Base-by-base conservation (phyloP, 2,113 vertebrate genomes). In the Alectura lathami region DNA sequence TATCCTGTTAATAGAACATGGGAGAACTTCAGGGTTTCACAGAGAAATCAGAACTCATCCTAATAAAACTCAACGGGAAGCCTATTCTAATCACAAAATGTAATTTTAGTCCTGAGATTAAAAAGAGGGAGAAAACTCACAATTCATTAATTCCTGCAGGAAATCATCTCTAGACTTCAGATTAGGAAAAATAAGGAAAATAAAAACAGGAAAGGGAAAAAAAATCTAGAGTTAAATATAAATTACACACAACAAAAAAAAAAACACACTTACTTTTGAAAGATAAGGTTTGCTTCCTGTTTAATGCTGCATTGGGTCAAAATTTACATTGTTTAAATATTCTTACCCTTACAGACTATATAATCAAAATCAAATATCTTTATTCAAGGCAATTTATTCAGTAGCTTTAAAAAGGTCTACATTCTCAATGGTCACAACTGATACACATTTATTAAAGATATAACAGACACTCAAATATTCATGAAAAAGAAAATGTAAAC, bases 41-140 rank as follows among this genome's bases (percentile, higher is more conserved):
- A 59, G 1, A 83, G 89, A 91, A 92, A 80, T 89, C 59, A 73
- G 78, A 94, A 70, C 1, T 4, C 78, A 70, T 85, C 34, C 75
- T 85, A 94, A 93, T 95, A 94, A 95, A 96, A 88, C 89, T 80
- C 93, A 85, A 63, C 67, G 29, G 87, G 93, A 95, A 91, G 70
- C 84, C 96, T 94, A 16, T 79, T 94, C 59, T 63, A 94, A 92
- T 91, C 59, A 94, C 36, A 68, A 36, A 27, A 59, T 80, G 91
- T 95, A 89, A 97, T 96, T 94, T 92, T 89, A 88, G 72, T 89
- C 75, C 75, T 87, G 70, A 94, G 70, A 95, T 94, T 94, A 89
- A 89, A 94, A 96, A 50, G 45, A 11, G 27, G 11, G 45, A 57
- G 8, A 70, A 91, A 89, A 66, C 30, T 67, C 42, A 83, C 91